phyloP scores from a whole-genome alignment of 2,797 vertebrate genomes.

The Podargus strigoides region DNA sequence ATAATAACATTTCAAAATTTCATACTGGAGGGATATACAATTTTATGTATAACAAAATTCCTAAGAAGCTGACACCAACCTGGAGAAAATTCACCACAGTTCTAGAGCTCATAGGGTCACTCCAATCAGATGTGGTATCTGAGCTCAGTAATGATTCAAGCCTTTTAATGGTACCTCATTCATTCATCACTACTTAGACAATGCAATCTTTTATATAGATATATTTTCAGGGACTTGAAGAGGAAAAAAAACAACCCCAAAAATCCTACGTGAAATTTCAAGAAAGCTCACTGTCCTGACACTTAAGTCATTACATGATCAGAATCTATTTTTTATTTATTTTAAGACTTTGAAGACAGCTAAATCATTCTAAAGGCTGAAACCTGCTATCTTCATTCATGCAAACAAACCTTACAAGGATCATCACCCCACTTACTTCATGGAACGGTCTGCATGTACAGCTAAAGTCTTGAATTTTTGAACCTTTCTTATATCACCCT shows the following conservation, averaged over 20 bases:
- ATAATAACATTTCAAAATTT: background rate
- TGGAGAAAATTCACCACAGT: background rate
- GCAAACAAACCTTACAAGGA: background rate
- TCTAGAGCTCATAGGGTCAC: background rate
- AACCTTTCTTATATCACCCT: background rate
- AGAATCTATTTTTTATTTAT: background rate
- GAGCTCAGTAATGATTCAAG: background rate
- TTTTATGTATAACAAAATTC: background rate
- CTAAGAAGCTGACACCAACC: background rate
- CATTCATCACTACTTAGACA: background rate
- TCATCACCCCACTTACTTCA: background rate
- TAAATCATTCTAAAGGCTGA: background rate
- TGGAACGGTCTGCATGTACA: background rate
- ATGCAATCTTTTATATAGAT: background rate
- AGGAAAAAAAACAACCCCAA: background rate
- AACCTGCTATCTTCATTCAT: background rate
- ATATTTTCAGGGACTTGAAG: background rate
- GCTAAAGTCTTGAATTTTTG: background rate
- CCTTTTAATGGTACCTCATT: background rate
- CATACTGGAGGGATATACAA: rapidly evolving
- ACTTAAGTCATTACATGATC: background rate
- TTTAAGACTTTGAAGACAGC: background rate
- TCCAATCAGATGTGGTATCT: background rate
- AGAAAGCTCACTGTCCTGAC: background rate
- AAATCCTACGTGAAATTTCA: background rate